Percentiles rank a stretch among this genome's conserved stretches.
Evolutionary conservation across 2,113 vertebrate species (phyloP).

Genomic region (Salvelinus namaycush): DNA sequence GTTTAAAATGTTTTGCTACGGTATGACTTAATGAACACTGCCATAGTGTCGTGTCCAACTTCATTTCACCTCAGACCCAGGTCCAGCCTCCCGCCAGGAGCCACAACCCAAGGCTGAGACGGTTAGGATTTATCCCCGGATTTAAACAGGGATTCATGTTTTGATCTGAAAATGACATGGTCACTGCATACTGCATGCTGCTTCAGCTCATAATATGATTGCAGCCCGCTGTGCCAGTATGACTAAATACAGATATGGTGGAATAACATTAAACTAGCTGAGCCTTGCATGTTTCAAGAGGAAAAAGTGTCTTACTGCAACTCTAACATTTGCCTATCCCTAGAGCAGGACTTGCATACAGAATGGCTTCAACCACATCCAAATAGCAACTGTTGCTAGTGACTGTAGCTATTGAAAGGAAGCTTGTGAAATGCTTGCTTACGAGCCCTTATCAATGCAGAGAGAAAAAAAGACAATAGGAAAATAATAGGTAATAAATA

Average conservation of each 20-base stretch:
- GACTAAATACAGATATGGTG: background rate
- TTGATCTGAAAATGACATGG: background rate
- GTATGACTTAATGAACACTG: background rate
- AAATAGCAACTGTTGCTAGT: too few relatives aligned
- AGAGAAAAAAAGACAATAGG: too few relatives aligned
- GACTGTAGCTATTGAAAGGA: too few relatives aligned
- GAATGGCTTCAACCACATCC: too few relatives aligned
- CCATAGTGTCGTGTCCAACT: background rate
- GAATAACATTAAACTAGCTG: background rate
- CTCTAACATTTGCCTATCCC: background rate
- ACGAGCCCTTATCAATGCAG: too few relatives aligned
- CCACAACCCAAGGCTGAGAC: constrained; percentile 20
- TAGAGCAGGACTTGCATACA: background rate
- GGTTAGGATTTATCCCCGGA: constrained; percentile 17
- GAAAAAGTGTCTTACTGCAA: background rate
- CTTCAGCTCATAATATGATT: background rate
- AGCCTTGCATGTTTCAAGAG: background rate
- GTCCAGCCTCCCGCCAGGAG: constrained; percentile 23
- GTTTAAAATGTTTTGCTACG: too few relatives aligned
- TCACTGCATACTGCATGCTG: background rate
- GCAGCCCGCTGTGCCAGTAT: background rate
- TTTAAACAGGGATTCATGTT: constrained; percentile 25
- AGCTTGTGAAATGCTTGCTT: too few relatives aligned
- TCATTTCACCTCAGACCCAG: background rate
- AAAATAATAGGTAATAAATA: too few relatives aligned